Percentiles rank a stretch among this genome's conserved stretches.
These are phyloP conservation scores for Venusia cambrica DNA, from an alignment of 2,888 invertebrate genomes.

Conservation along the genomic window DNA sequence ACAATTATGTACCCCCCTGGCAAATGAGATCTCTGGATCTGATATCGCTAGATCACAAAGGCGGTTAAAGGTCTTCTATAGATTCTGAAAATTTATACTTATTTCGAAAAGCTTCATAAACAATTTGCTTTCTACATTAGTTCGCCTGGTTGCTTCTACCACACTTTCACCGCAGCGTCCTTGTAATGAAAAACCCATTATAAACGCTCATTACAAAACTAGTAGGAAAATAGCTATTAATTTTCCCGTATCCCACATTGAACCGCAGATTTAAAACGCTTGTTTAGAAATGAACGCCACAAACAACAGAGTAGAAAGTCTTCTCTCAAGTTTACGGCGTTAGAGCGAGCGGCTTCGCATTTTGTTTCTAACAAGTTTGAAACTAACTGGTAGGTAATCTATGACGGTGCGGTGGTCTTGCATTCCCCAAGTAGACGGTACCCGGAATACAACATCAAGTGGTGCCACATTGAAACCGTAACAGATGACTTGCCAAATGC, in stretches of 20 bases:
- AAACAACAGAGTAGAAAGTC: conserved; percentile 54
- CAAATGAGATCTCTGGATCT: no score
- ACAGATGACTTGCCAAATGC: conserved; percentile 38
- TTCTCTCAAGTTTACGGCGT: conserved; percentile 58
- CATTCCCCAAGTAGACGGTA: conserved; percentile 55
- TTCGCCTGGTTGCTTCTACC: no score
- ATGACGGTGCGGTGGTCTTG: conserved; percentile 39
- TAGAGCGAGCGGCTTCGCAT: conserved; percentile 57
- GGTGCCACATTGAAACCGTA: conserved; percentile 41
- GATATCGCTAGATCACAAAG: no score
- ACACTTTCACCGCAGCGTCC: no score
- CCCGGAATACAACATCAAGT: conserved; percentile 46
- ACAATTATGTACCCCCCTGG: no score
- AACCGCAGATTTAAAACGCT: conserved; percentile 48
- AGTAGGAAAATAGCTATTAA: no score
- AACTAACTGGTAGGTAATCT: conserved; percentile 16
- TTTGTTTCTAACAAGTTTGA: conserved; percentile 60
- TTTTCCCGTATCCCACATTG: conserved; percentile 21
- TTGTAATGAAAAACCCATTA: no score
- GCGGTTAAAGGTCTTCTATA: no score
- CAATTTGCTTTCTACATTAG: no score
- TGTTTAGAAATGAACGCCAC: conserved; percentile 61
- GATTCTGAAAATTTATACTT: no score
- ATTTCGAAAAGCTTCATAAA: no score
- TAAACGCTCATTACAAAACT: no score